Base-by-base conservation (phyloP, 1,140 invertebrate genomes). In the Orius laevigatus region DNA sequence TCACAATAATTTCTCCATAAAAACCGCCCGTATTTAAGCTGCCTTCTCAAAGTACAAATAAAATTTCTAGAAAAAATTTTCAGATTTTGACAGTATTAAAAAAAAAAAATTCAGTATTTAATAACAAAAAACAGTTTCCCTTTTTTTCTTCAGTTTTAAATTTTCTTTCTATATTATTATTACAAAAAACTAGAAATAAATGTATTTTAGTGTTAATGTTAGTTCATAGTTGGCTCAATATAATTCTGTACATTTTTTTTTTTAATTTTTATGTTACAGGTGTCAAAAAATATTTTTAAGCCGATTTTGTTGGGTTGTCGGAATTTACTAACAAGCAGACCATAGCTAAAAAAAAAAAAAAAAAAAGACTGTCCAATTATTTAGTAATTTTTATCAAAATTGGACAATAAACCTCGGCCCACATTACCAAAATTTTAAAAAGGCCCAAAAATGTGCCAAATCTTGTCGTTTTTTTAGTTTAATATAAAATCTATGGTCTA, bases 31-130 rank as follows among this genome's bases (percentile, higher is more conserved):
- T 44, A 51, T 51, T 50, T 51, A 51, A 46, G 49, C 49, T 51
- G 49, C 49, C 49, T 51, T 51, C 49, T 46, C 32, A 31, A 51
- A 51, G 49, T 51, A 51, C 49, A 51, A 51, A 51, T 51, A 46
- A 51, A 10, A 51, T 25, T 25, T 25, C 25, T 25, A 25, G 25
- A 25, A 25, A 25, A 25, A 25, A 25, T 25, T n/a, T 25, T 25
- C 25, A 25, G 25, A 25, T 25, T 25, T 25, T 25, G 25, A 25
- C 25, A 25, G 25, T 25, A 25, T 25, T 25, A 25, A 25, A 25
- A 25, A 25, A 25, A 25, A 25, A 25, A 25, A 25, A 25, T 25
- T 25, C 25, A 25, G 25, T 25, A 25, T 25, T 25, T 25, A 25
- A 25, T 25, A 25, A 4, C 25, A 25, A 25, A 25, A 25, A 25